Base-by-base conservation (phyloP, 37 sponge, comb jelly and placozoan species). In the Axinella damicornis region DNA sequence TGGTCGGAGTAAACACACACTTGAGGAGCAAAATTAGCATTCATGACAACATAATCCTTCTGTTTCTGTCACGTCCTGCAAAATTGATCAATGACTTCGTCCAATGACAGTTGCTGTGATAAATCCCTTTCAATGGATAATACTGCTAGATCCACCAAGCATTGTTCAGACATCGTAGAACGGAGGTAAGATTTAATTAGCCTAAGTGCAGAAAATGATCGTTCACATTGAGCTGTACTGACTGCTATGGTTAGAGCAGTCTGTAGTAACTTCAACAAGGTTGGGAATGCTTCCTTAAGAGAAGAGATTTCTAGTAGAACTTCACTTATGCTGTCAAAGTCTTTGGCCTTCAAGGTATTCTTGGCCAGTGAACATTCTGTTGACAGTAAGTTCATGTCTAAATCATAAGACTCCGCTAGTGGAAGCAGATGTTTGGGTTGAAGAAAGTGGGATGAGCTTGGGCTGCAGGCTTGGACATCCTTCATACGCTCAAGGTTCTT, bases 151-250 rank as follows among this genome's bases (percentile, higher is more conserved):
- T 82, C 72, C 33, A 38, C 20, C n/a, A 82, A 62, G 31, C 83
- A 36, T 58, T 82, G 73, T 59, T 82, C 28, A 59, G 46, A 40
- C 83, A 82, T 82, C 5, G 73, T 82, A 36, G 83, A 82, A 1
- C 73, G 73, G 21, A 82, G 61, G 53, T 82, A 82, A 57, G 57
- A 60, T 41, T 82, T 82, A 20, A 81, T 81, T 18, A 68, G 57
- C 52, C 81, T 88, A 20, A 88, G 72, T 20, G 88, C 76, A 46
- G 88, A 87, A 54, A 87, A 87, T 38, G 81, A 80, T 30, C 88
- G 28, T 61, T 87, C 81, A 72, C 88, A 88, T 15, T 81, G 57
- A 33, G 89, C 89, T 55, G 83, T 88, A 35, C 79, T 88, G 56
- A 88, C 85, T 33, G 85, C 71, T n/a, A 71, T 71, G 15, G 77